Conservation (phyloP, 2,888 invertebrate species). For the Chrysotoxum bicinctum region DNA sequence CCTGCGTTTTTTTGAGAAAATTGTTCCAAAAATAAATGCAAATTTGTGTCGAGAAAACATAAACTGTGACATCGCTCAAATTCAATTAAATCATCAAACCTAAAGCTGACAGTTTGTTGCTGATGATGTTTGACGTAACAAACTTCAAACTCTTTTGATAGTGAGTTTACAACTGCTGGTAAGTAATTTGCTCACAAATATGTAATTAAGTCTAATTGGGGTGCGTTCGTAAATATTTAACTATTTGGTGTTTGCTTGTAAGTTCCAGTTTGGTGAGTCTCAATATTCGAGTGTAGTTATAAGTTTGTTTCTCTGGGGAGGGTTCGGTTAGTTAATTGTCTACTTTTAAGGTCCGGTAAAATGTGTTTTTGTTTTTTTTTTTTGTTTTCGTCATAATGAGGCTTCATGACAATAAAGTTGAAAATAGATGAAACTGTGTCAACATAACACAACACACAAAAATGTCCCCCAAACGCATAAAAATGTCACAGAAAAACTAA, state of each 20-base stretch:
- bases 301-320: constrained; percentile 19
- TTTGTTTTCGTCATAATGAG: not conserved
- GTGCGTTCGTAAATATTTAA: constrained; percentile 37
- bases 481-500: constrained; percentile 5
- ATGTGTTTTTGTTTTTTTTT: constrained; percentile 5
- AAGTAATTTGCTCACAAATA: constrained; percentile 38
- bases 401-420: constrained; percentile 11
- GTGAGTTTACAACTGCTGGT: constrained; percentile 5
- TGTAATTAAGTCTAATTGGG: constrained; percentile 55
- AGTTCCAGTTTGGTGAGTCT: constrained; percentile 32
- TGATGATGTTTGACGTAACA: not conserved
- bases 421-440: constrained; percentile 40
- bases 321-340: constrained; percentile 9
- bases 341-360: constrained; percentile 23
- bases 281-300: not conserved
- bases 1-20: not conserved
- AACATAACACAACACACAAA: constrained; percentile 48
- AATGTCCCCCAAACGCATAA: constrained; percentile 43
- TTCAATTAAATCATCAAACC: constrained; percentile 56
- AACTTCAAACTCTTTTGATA: constrained; percentile 6
- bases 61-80: constrained; percentile 14
- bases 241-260: not conserved
- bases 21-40: constrained; percentile 53
- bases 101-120: constrained; percentile 14
- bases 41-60: not conserved